Base-by-base conservation (phyloP, 2,888 invertebrate species). In the Apamea epomidion region DNA sequence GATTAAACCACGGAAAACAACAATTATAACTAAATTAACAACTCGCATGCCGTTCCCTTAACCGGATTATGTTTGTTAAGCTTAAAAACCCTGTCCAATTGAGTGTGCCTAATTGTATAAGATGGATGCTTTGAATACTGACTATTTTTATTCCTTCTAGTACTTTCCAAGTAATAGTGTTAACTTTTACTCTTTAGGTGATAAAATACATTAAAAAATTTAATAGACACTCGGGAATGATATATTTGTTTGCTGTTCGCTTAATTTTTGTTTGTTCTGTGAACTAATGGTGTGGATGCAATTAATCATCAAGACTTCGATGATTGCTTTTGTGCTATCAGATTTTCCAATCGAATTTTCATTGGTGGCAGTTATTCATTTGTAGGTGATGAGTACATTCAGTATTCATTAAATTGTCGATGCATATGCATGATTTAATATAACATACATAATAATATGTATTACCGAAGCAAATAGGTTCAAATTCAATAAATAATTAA, bases 111-210 rank as follows among this genome's bases (percentile, higher is more conserved):
- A 82, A 89, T 89, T 87, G 72, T 81, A 21, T 69, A 74, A 60
- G 85, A 81, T 78, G 76, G 58, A 67, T 70, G 72, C 70, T 64
- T 72, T 67, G 42, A 87, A 75, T 74, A 86, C 84, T 77, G 32
- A 64, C 69, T 78, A 82, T 80, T 87, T 89, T 85, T 78, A 80
- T 83, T 81, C 78, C 76, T 83, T 45, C 60, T 62, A 83, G 83
- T 76, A 82, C 85, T 86, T 87, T 89, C 88, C 64, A 88, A 87
- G 84, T 85, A 84, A 89, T 86, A 88, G 84, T 84, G 42, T 78
- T n/a, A 18, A 78, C 88, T 88, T 87, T 89, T 88, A 81, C 89
- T 85, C 37, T 69, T 74, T 70, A 45, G 54, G 74, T 83, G 68
- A 76, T 83, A 85, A 84, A 74, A 75, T 80, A 74, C 42, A 71